These are phyloP conservation scores for Tenodera sinensis DNA, from an alignment of 2,888 invertebrate genomes.

Conservation along the genomic window DNA sequence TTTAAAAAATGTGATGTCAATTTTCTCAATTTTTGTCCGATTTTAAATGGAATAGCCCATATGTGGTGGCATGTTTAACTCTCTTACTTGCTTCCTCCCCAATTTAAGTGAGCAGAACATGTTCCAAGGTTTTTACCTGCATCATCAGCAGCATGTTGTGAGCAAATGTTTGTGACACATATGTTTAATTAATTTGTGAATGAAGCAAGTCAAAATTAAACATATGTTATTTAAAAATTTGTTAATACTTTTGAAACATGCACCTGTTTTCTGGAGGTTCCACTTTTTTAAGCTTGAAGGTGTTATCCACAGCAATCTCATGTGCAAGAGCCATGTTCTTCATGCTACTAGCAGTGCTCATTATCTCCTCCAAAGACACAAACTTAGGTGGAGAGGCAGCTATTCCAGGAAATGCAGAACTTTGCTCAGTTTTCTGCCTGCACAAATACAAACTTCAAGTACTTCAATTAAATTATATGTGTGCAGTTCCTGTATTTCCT, in stretches of 20 bases:
- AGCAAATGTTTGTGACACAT: no score
- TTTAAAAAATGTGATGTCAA: no score
- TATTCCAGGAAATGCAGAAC: slow-evolving; percentile 35
- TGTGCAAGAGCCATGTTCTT: slow-evolving; percentile 94
- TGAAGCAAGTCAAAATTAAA: neutral
- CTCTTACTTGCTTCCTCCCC: neutral
- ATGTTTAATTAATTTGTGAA: no score
- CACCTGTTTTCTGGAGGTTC: slow-evolving; percentile 75
- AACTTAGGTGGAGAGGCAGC: slow-evolving; percentile 81
- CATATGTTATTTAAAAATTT: neutral
- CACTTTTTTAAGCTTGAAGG: slow-evolving; percentile 80
- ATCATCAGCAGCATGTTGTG: no score
- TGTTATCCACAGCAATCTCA: slow-evolving; percentile 92
- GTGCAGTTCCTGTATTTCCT: neutral
- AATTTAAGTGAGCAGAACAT: no score
- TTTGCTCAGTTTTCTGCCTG: neutral
- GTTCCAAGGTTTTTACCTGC: no score
- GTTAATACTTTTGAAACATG: neutral
- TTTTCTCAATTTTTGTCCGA: no score
- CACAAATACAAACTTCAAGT: neutral
- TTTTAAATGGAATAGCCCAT: no score
- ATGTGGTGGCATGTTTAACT: neutral
- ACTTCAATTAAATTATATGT: neutral
- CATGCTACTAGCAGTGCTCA: slow-evolving; percentile 83
- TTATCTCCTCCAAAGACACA: slow-evolving; percentile 78